Base-by-base conservation (phyloP, 2,113 vertebrate species). In the Oceanodroma tethys region DNA sequence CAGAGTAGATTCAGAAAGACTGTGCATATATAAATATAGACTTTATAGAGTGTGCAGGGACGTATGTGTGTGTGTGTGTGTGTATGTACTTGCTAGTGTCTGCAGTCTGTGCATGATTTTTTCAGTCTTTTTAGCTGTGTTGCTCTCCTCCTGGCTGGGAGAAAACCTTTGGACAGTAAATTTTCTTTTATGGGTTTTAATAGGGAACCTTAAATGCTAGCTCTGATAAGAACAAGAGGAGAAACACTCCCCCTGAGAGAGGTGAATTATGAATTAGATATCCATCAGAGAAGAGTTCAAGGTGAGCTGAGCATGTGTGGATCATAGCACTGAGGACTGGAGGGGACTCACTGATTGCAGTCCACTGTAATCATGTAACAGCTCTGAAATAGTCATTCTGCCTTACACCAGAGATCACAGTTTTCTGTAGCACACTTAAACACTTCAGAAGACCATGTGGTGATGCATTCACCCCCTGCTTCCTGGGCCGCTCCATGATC, bases 21-120 rank as follows among this genome's bases (percentile, higher is more conserved):
- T 50, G 8, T 59, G 26, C 36, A 60, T 82, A 30, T 34, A 60
- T 36, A 76, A 86, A 63, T 68, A 12, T 4, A 83, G n/a, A 34
- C 11, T 21, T 62, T 19, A 21, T 4, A 34, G 32, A 20, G 9
- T 11, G 3, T 8, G 3, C 23, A 23, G 26, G 4, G n/a, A n/a
- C n/a, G n/a, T n/a, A n/a, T 7, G 0, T 1, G 4, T 9, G 5
- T 42, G 21, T 18, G 26, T 3, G 2, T 16, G 8, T 59, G 9
- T 45, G 11, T 38, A 32, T 1, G 5, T 70, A 47, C 16, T 20
- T 4, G 4, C 12, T 15, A 58, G 7, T 56, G 21, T 67, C 38
- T 81, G 38, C 50, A 66, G 38, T 32, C n/a, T 55, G 19, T 45
- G 23, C 9, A 40, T 43, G 4, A 10, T 40, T 59, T 84, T n/a